A percentile compares a stretch with the other conserved stretches of the same genome.
Evolutionary conservation across 2,113 vertebrate genomes (phyloP).

Genomic region (Thamnaconus septentrionalis): DNA sequence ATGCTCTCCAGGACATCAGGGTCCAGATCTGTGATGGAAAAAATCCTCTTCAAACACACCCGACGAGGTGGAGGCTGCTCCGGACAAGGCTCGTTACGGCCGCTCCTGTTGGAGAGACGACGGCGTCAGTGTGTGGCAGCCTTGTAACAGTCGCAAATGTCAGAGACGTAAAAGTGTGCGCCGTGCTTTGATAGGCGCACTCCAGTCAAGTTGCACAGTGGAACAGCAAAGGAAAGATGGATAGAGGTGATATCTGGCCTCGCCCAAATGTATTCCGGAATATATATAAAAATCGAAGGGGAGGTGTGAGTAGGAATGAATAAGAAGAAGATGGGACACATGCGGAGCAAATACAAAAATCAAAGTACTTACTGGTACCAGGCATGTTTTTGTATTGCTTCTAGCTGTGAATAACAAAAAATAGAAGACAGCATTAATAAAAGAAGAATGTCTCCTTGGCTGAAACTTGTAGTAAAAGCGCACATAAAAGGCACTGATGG

Average conservation of each 20-base stretch:
- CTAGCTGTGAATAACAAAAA: conserved; percentile 74
- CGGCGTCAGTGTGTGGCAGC: background rate
- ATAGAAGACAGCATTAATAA: conserved; percentile 17
- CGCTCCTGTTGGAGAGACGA: conserved; percentile 66
- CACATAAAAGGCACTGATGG: no score
- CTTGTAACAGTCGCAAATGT: background rate
- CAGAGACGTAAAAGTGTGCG: background rate
- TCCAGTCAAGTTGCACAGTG: no score
- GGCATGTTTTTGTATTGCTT: conserved; percentile 89
- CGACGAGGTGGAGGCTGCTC: conserved; percentile 82
- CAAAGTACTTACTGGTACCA: conserved; percentile 89
- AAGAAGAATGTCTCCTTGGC: background rate
- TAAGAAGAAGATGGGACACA: background rate
- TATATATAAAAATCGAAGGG: background rate
- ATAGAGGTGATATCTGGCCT: no score
- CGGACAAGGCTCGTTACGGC: conserved; percentile 85
- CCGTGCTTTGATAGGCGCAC: background rate
- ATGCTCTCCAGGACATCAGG: conserved; percentile 89
- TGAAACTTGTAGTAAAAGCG: no score
- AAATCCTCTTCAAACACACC: conserved; percentile 82
- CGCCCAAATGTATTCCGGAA: no score
- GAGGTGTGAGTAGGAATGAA: background rate
- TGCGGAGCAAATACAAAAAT: background rate
- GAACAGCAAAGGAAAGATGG: no score
- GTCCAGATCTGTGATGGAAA: conserved; percentile 85